These are phyloP conservation scores for Masnerella sp. DNA, from an alignment of 2,888 invertebrate genomes.

Conservation along the genomic window DNA sequence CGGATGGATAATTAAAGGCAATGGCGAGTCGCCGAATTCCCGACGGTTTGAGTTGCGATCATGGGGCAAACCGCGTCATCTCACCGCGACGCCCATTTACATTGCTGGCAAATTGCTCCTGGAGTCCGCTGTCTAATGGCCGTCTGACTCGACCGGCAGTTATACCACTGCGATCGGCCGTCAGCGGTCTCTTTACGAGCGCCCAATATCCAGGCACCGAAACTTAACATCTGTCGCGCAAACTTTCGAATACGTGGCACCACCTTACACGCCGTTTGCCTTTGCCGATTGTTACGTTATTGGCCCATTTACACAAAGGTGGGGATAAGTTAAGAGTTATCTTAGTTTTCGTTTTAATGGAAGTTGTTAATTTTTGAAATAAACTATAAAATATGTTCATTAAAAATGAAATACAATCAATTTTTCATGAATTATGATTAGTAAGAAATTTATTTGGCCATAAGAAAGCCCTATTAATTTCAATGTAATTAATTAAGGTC, in stretches of 20 bases:
- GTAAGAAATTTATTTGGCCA: too few species aligned
- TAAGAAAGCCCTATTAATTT: too few species aligned
- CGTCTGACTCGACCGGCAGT: slow-evolving; percentile 59
- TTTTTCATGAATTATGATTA: too few species aligned
- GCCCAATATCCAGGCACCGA: slow-evolving; percentile 49
- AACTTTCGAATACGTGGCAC: slow-evolving; percentile 49
- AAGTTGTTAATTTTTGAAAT: too few species aligned
- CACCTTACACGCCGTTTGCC: slow-evolving; percentile 37
- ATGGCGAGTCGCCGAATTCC: slow-evolving; percentile 44
- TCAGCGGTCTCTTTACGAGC: slow-evolving; percentile 51
- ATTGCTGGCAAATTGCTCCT: slow-evolving; percentile 58
- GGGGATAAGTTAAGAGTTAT: too few species aligned
- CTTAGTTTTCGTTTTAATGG: too few species aligned
- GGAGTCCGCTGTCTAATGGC: slow-evolving; percentile 53
- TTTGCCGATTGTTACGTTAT: slow-evolving; percentile 26
- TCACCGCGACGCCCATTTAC: slow-evolving; percentile 55
- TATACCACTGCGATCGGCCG: slow-evolving; percentile 58
- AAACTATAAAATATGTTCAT: too few species aligned
- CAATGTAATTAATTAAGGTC: too few species aligned
- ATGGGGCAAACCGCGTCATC: slow-evolving; percentile 53
- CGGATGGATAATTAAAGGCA: slow-evolving; percentile 51
- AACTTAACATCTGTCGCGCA: slow-evolving; percentile 57
- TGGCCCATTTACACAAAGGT: too few species aligned
- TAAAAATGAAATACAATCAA: too few species aligned
- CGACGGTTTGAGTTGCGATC: slow-evolving; percentile 51